phyloP scores from a whole-genome alignment of 2,113 vertebrate species.

The Delphinus delphis region DNA sequence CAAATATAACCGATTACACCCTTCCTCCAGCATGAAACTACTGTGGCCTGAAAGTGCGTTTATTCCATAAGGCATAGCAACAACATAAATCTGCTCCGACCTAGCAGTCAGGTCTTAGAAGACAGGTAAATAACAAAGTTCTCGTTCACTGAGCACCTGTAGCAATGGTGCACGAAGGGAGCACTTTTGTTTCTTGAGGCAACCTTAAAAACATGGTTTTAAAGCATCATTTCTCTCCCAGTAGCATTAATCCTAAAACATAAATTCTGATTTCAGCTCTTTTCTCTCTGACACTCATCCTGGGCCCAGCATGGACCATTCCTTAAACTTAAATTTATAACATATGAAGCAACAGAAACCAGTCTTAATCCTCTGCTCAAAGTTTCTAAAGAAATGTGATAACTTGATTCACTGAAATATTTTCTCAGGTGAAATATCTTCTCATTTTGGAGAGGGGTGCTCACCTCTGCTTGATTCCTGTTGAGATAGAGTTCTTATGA shows the following conservation, averaged over 20 bases:
- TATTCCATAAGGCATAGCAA: not conserved
- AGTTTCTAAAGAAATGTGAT: not conserved
- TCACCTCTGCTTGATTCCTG: not conserved
- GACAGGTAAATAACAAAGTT: not conserved
- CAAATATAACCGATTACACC: not conserved
- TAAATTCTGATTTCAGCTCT: not conserved
- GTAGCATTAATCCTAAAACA: not conserved
- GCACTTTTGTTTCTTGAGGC: not conserved
- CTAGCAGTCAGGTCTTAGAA: not conserved
- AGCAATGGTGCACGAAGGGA: not conserved
- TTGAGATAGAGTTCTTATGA: not conserved
- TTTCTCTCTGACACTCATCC: not conserved
- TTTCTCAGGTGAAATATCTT: not conserved
- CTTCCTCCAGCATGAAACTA: not conserved
- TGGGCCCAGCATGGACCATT: not conserved
- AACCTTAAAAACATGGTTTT: not conserved
- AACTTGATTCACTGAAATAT: not conserved
- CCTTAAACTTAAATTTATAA: not conserved
- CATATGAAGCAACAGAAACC: not conserved
- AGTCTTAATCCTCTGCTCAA: not conserved
- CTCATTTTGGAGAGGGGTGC: not conserved
- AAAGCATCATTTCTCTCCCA: not conserved
- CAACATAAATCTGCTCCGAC: not conserved
- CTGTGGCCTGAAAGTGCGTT: not conserved
- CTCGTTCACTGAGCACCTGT: not conserved